phyloP scores from a whole-genome alignment of 2,797 vertebrate species.

The Myotis pilosus region DNA sequence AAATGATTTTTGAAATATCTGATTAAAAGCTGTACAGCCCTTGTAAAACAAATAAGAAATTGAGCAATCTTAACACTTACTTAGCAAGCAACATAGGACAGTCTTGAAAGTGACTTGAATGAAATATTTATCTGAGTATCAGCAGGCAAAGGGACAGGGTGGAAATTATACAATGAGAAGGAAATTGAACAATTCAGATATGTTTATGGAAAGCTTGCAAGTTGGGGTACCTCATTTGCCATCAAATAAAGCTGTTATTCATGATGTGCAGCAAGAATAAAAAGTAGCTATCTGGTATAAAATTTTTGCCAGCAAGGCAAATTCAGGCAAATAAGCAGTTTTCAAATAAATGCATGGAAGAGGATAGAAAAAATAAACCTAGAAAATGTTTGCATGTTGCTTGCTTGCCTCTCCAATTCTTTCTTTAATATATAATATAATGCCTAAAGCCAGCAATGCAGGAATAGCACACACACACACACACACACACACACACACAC shows the following conservation, averaged over 20 bases:
- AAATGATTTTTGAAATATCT: conserved; percentile 63
- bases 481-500: not conserved
- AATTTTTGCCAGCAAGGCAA: conserved; percentile 33
- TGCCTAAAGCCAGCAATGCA: conserved; percentile 36
- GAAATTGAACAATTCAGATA: conserved; percentile 85
- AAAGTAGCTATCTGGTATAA: conserved; percentile 69
- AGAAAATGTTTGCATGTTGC: conserved; percentile 33
- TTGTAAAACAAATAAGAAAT: conserved; percentile 74
- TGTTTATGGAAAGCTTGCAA: conserved; percentile 81
- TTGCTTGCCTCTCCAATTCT: not conserved
- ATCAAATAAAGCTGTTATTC: conserved; percentile 82
- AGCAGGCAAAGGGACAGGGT: conserved; percentile 77
- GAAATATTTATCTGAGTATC: conserved; percentile 82
- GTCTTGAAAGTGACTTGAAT: conserved; percentile 81
- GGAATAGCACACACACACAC: conserved; percentile 31
- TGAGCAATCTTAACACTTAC: conserved; percentile 74
- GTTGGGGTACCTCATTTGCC: conserved; percentile 81
- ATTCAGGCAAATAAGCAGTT: conserved; percentile 68
- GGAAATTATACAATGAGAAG: conserved; percentile 83
- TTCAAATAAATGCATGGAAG: conserved; percentile 60
- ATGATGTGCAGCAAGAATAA: conserved; percentile 75
- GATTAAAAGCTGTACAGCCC: conserved; percentile 58
- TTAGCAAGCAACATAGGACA: conserved; percentile 64
- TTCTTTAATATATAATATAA: not conserved
- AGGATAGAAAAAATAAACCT: conserved; percentile 10